phyloP scores from a whole-genome alignment of 2,113 vertebrate species.

The Atlantisia rogersi region DNA sequence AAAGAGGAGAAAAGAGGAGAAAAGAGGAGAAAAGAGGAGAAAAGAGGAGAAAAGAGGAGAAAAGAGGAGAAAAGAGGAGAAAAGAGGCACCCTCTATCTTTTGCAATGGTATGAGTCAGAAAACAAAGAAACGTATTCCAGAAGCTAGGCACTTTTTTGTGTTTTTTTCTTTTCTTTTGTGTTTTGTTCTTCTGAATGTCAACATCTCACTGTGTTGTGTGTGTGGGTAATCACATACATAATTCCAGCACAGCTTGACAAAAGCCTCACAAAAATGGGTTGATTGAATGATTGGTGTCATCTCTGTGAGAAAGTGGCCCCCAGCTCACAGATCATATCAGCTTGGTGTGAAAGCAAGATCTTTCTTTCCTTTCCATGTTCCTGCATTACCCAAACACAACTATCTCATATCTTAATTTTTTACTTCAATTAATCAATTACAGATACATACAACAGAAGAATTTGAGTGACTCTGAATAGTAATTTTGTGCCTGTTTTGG shows the following conservation, averaged over 20 bases:
- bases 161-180: background rate
- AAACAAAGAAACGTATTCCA: background rate
- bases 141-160: rapidly evolving
- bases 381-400: background rate
- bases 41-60: no score
- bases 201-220: background rate
- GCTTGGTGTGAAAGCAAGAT: background rate
- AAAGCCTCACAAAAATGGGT: background rate
- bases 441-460: background rate
- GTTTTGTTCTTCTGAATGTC: background rate
- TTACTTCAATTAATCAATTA: background rate
- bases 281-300: background rate
- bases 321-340: rapidly evolving
- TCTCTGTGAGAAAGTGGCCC: background rate
- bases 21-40: no score
- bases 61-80: no score
- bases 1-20: no score
- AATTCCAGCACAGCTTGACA: background rate
- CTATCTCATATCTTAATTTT: background rate
- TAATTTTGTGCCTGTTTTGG: background rate
- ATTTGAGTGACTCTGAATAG: background rate
- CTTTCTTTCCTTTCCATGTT: background rate
- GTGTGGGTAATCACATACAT: background rate
- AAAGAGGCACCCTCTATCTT: background rate
- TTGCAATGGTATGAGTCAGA: rapidly evolving